Evolutionary conservation across 2,888 invertebrate species (phyloP), one percentile per base, ranked within the genome.

Genomic region (Folsomia manolachei): DNA sequence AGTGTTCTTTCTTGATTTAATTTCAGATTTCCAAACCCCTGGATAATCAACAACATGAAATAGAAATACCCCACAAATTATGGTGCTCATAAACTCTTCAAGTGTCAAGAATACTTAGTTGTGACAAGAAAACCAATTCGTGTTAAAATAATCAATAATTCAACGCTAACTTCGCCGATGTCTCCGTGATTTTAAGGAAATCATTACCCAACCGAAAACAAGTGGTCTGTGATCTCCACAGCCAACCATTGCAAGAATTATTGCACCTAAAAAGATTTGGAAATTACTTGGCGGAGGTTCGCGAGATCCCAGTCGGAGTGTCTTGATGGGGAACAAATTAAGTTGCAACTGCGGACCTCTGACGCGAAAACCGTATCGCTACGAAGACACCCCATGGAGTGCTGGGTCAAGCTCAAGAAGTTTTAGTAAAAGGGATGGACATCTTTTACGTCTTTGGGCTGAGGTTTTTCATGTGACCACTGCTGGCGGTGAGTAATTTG

Each of bases 381-480:
- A 95, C 87, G 95, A 75, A 27, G 77, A 95, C 86, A 94, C 95
- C 84, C 96, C 96, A 85, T 95, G 94, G 94, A 78, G 78, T 73
- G 79, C 79, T 63, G 76, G 76, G 52, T 79, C 79, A 63, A 79
- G 79, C 67, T 79, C 76, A 63, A 94, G 94, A 86, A 91, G 92
- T 84, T 91, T 91, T 78, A 88, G 92, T 81, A 88, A 93, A 82
- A 88, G 92, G 81, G 93, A 93, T 85, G 93, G 93, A 82, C 93
- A 93, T 86, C 89, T 95, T 83, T 88, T 95, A 86, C 92, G 97
- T 87, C 87, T 97, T 84, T 97, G 97, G 97, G 97, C 97, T 81
- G 97, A 97, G 87, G 96, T 97, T 83, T 97, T 97, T 86, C 95
- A 97, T 86, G 97, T 97, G 83, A 94, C 94, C 81, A 94, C 95